A percentile compares a stretch with the other conserved stretches of the same genome.
phyloP scores from a whole-genome alignment of 1,140 invertebrate genomes.

The Apis cerana region DNA sequence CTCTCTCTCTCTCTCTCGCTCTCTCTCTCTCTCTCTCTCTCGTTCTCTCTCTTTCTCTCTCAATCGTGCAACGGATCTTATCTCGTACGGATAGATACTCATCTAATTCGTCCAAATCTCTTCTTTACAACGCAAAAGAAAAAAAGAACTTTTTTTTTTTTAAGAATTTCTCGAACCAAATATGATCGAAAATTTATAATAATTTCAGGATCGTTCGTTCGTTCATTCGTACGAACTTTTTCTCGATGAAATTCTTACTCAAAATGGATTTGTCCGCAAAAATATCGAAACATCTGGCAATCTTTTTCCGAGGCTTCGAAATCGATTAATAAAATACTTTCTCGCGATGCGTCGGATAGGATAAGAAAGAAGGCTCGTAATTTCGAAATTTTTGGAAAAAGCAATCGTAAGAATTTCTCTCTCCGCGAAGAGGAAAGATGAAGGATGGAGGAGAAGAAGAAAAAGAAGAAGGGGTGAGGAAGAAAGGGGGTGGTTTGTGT shows the following conservation, averaged over 20 bases:
- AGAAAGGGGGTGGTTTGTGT: not conserved
- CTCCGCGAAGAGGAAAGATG: not conserved
- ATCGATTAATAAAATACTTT: constrained; percentile 41
- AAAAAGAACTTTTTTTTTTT: not conserved
- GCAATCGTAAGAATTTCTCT: not conserved
- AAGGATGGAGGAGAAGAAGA: constrained; percentile 9
- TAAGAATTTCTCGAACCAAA: no score
- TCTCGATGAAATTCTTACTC: not conserved
- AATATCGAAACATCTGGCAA: not conserved
- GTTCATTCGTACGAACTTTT: no score
- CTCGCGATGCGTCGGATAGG: not conserved
- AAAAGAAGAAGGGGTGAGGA: constrained; percentile 2
- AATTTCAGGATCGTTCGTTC: not conserved
- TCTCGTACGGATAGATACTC: not conserved
- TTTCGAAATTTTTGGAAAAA: constrained; percentile 3
- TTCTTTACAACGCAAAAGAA: not conserved
- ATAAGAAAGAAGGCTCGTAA: constrained; percentile 2
- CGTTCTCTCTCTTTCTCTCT: no score
- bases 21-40: no score
- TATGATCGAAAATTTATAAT: not conserved
- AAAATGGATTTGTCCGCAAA: not conserved
- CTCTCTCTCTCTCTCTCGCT: no score
- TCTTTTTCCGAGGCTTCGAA: not conserved
- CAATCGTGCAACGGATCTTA: not conserved
- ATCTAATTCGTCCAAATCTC: not conserved